These are phyloP conservation scores for Oncorhynchus kisutch DNA, from an alignment of 2,113 vertebrate genomes.

Conservation along the genomic window DNA sequence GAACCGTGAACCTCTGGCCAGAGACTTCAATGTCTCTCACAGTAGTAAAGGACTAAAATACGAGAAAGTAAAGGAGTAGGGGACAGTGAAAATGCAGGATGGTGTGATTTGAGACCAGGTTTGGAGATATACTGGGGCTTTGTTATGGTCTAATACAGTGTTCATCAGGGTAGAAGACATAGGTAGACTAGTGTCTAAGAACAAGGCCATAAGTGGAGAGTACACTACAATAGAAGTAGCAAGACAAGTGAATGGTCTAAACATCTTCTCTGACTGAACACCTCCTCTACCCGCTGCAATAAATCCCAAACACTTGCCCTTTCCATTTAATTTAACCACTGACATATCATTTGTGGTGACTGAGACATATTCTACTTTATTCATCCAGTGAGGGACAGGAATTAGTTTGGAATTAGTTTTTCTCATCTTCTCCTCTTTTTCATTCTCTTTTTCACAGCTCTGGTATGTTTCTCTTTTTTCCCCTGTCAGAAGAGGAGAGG, in stretches of 20 bases:
- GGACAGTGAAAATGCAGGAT: neutral
- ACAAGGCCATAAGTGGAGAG: neutral
- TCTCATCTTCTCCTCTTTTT: slow-evolving; percentile 12
- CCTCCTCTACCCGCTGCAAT: slow-evolving; percentile 9
- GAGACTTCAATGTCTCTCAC: neutral
- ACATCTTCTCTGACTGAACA: neutral
- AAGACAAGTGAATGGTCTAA: slow-evolving; percentile 6
- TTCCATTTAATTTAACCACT: slow-evolving; percentile 1
- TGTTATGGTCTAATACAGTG: neutral
- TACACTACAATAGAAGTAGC: neutral
- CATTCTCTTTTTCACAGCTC: slow-evolving; percentile 21
- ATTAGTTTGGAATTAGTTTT: slow-evolving; percentile 47
- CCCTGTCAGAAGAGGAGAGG: neutral
- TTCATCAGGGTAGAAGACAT: neutral
- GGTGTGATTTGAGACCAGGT: neutral
- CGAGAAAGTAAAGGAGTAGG: neutral
- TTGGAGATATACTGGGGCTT: neutral
- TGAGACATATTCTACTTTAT: slow-evolving; percentile 29
- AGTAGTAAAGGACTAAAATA: neutral
- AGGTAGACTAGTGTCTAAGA: neutral
- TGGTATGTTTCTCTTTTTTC: slow-evolving; percentile 22
- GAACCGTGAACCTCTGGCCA: neutral
- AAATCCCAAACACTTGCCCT: slow-evolving; percentile 11
- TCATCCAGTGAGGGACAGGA: slow-evolving; percentile 13
- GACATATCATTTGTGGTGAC: slow-evolving; percentile 44